Base-by-base conservation (phyloP, 30 jellyfish, hydroid and myxozoan species). In the Cassiopea andromeda region DNA sequence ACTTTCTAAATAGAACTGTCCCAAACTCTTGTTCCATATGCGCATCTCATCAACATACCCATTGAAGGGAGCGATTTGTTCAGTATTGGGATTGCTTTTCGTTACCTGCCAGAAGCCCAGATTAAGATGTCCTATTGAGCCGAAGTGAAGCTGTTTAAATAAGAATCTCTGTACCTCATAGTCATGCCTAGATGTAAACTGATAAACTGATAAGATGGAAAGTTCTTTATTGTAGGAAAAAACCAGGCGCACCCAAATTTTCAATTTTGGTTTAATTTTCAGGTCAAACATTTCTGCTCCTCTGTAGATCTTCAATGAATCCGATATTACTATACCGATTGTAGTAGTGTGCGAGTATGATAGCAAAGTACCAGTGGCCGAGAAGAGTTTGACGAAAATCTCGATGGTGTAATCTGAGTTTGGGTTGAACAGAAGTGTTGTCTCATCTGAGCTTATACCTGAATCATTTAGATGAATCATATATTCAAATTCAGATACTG, bases 71-170 rank as follows among this genome's bases (percentile, higher is more conserved):
- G 92, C 89, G 46, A 73, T 75, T 84, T 89, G 96, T 1, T 67
- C 85, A 5, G 72, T 64, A 38, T 61, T 77, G 18, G 96, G 92
- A 44, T 19, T 44, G 69, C 69, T 44, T 15, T 46, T 46, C n/a
- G 87, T 82, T 14, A 91, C 73, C 43, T 89, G 96, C 91, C 96
- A 89, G 79, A 80, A 89, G 15, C 96, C 96, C 5, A 89, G 70
- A 69, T 75, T 7, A 50, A 89, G 59, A 19, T 74, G 85, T 46
- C 96, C 96, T 59, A 17, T 74, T 15, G 84, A 2, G 9, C 59
- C 85, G 47, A 89, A 74, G 45, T 71, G 85, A 70, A 90, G 96
- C 89, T 43, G 82, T 59, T 89, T 73, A 88, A 89, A 46, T 19
- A 89, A 15, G 60, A 75, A 16, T 50, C 54, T 70, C 69, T 75